Conservation (phyloP, 2,888 invertebrate species). For the Odontothrips loti region DNA sequence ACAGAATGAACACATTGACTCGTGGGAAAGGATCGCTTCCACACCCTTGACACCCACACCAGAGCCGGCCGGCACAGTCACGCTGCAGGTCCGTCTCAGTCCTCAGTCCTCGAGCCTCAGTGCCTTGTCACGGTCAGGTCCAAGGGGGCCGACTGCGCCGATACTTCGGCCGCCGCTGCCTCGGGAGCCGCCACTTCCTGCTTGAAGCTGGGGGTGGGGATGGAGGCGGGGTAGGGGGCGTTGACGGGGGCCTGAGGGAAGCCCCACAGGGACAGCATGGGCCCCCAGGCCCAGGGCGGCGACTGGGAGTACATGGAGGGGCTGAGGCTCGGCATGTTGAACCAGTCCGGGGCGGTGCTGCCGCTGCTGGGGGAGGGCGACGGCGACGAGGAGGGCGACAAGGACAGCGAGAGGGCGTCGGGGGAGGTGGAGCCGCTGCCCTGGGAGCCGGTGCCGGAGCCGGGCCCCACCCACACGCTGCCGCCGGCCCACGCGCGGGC, state of each 20-base stretch:
- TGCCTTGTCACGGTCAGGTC: not conserved
- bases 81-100: not conserved
- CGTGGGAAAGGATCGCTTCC: not conserved
- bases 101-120: not conserved
- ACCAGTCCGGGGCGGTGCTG: conserved; percentile 8
- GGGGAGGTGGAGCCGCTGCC: not conserved
- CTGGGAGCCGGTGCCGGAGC: not conserved
- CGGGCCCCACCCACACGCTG: conserved; percentile 2
- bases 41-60: no score
- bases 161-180: no score
- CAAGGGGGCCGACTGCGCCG: not conserved
- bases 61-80: not conserved
- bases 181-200: not conserved
- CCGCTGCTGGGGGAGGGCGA: conserved; percentile 16
- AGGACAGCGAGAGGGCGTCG: not conserved
- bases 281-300: conserved; percentile 1
- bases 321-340: not conserved
- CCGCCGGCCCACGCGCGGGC: not conserved
- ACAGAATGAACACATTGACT: conserved; percentile 19
- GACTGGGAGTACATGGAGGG: not conserved
- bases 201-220: not conserved
- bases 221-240: not conserved
- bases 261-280: not conserved
- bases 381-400: conserved; percentile 11
- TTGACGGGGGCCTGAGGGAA: not conserved